phyloP scores from a whole-genome alignment of 1,140 invertebrate species.

The Drepana arcuata region DNA sequence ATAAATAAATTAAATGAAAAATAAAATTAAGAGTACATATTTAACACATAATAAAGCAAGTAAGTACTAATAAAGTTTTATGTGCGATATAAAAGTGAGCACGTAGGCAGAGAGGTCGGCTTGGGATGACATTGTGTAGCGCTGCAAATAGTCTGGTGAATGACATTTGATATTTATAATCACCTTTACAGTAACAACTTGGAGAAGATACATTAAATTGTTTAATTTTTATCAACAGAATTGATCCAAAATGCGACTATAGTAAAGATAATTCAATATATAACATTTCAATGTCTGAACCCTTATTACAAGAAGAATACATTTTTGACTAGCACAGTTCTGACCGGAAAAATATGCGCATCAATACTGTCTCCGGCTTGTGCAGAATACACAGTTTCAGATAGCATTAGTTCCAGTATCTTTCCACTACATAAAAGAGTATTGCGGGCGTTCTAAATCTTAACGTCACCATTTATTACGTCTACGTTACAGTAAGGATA shows the following conservation, averaged over 20 bases:
- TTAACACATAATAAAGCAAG: constrained; percentile 56
- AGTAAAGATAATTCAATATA: no score
- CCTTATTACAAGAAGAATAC: no score
- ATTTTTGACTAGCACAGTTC: no score
- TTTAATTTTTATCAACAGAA: no score
- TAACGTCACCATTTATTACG: constrained; percentile 17
- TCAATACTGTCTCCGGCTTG: not conserved
- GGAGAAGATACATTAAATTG: no score
- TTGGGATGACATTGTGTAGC: constrained; percentile 27
- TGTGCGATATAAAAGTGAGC: constrained; percentile 40
- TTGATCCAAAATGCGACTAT: no score
- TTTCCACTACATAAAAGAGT: constrained; percentile 23
- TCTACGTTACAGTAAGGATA: constrained; percentile 8
- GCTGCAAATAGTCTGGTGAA: constrained; percentile 27
- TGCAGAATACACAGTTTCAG: constrained; percentile 6
- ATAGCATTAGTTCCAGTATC: constrained; percentile 15
- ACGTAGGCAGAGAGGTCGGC: constrained; percentile 24
- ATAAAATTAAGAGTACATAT: constrained; percentile 32
- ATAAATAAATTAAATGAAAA: constrained; percentile 3
- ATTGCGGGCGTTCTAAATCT: constrained; percentile 19
- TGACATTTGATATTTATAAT: constrained; percentile 14
- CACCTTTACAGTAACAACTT: constrained; percentile 1
- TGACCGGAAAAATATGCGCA: not conserved
- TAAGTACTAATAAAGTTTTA: constrained; percentile 57
- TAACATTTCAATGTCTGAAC: no score